Evolutionary conservation across 2,888 invertebrate genomes (phyloP), one percentile per base, ranked within the genome.

Genomic region (Polia nebulosa): DNA sequence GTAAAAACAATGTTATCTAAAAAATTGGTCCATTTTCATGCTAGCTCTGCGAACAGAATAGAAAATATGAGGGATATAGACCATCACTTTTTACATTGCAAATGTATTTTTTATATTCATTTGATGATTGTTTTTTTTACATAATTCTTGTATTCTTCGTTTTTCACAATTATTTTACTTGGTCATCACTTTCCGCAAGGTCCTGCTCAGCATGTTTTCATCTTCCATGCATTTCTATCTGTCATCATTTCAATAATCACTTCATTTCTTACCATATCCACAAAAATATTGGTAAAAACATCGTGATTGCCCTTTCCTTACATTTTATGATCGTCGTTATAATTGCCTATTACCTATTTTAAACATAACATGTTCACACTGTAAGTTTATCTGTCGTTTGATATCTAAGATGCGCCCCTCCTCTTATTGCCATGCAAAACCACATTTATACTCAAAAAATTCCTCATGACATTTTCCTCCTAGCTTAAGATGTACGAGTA

Each of bases 51-150:
- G 60, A 64, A 58, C 63, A n/a, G 39, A 73, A 77, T 68, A 61
- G 78, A 78, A 76, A 68, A 78, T 58, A 44, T 58, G 36, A 36
- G 36, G 72, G 29, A 32, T 47, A n/a, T 52, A 36, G 29, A 49
- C 11, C 44, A 49, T 45, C 25, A 60, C 32, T 44, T 63, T 76
- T 63, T 44, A 39, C 9, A 36, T 9, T 25, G 15, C 41, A 44
- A 62, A 59, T 44, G 1, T 15, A 15, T 44, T 61, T 58, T 49
- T n/a, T 22, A 47, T 20, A 72, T 76, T 65, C 6, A 57, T 71
- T 65, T 41, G 5, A 44, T 15, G n/a, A 36, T 25, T 56, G 29
- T 5, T 2, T 32, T 25, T 64, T 56, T 36, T 27, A n/a, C n/a
- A 29, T 17, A n/a, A n/a, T n/a, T n/a, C 29, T 17, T n/a, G 27